phyloP scores from a whole-genome alignment of 2,888 invertebrate genomes.

The Psylliodes chrysocephalus region DNA sequence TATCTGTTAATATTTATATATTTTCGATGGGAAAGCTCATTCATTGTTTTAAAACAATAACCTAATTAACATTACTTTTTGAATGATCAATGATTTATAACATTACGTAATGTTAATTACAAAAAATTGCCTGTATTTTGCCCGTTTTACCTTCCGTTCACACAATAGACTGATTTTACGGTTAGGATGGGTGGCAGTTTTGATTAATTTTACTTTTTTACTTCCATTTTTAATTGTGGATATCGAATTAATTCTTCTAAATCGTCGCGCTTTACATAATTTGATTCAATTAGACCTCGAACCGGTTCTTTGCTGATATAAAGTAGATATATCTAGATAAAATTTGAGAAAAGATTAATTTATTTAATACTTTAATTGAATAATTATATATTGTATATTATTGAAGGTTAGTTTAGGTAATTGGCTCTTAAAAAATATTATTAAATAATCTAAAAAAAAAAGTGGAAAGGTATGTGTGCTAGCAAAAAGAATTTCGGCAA shows the following conservation, averaged over 20 bases:
- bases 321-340: too few relatives aligned
- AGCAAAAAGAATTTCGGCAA: too few relatives aligned
- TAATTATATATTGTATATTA: too few relatives aligned
- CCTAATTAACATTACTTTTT: slow-evolving; percentile 16
- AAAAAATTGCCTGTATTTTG: not conserved
- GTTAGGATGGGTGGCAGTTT: slow-evolving; percentile 10
- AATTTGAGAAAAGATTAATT: too few relatives aligned
- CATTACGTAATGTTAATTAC: slow-evolving; percentile 17
- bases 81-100: slow-evolving; percentile 23
- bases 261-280: not conserved
- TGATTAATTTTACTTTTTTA: slow-evolving; percentile 11
- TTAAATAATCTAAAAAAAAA: too few relatives aligned
- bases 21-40: slow-evolving; percentile 20
- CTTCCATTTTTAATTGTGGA: not conserved
- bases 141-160: slow-evolving; percentile 20
- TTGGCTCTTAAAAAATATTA: too few relatives aligned
- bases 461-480: too few relatives aligned
- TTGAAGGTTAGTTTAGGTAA: too few relatives aligned
- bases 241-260: not conserved
- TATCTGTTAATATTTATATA: slow-evolving; percentile 16
- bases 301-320: too few relatives aligned
- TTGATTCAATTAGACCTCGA: not conserved
- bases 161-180: not conserved
- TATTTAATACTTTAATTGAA: too few relatives aligned
- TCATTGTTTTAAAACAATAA: slow-evolving; percentile 24